Percentiles rank a stretch among this genome's conserved stretches.
phyloP scores from a whole-genome alignment of 1,140 invertebrate species.

The Forficula auricularia region DNA sequence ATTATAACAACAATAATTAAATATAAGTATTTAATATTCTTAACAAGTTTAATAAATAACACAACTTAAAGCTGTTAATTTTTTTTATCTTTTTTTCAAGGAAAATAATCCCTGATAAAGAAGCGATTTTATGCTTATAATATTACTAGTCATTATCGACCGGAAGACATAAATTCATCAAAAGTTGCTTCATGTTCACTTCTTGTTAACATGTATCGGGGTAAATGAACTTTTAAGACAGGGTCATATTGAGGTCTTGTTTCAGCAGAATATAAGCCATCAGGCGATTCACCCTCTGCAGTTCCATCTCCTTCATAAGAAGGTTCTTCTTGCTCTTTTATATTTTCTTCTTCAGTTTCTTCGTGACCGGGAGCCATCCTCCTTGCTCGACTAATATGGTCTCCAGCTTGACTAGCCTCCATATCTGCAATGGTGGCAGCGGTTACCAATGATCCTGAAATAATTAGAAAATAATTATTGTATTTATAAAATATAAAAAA shows the following conservation, averaged over 20 bases:
- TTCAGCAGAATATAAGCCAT: conserved; percentile 33
- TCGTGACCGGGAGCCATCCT: conserved; percentile 9
- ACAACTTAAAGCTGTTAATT: too few relatives aligned
- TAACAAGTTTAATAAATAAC: too few relatives aligned
- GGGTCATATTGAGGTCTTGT: conserved; percentile 42
- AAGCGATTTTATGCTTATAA: too few relatives aligned
- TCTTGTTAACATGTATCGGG: conserved; percentile 44
- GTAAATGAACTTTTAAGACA: conserved; percentile 38
- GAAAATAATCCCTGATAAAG: too few relatives aligned
- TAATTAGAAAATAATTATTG: too few relatives aligned
- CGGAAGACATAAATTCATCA: conserved; percentile 29
- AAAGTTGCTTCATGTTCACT: conserved; percentile 46
- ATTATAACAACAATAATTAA: too few relatives aligned
- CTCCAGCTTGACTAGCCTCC: too few relatives aligned
- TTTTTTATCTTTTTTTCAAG: too few relatives aligned
- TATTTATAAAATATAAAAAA: too few relatives aligned
- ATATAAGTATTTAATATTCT: too few relatives aligned
- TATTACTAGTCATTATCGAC: conserved; percentile 3
- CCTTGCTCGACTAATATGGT: neutral
- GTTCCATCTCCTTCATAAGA: conserved; percentile 8
- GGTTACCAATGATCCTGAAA: too few relatives aligned
- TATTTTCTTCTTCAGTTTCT: conserved; percentile 10
- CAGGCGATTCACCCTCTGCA: conserved; percentile 14
- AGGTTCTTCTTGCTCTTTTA: conserved; percentile 5
- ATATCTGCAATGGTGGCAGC: too few relatives aligned